Percentiles rank a stretch among this genome's conserved stretches.
phyloP scores from a whole-genome alignment of 2,888 invertebrate genomes.

The Ophion costatus region DNA sequence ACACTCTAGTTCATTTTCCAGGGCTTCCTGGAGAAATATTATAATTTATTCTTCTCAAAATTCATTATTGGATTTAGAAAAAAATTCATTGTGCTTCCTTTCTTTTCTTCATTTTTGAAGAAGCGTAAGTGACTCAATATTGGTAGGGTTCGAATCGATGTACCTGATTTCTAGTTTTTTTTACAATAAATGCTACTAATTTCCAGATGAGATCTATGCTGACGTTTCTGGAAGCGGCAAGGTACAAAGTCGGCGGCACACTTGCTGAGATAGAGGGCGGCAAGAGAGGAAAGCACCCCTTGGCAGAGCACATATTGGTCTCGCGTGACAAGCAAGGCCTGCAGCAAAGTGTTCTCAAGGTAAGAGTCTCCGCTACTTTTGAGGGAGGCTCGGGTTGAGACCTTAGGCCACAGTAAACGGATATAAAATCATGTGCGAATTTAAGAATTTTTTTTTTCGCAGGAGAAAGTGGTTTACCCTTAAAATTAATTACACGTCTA shows the following conservation, averaged over 20 bases:
- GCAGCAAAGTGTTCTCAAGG: slow-evolving; percentile 93
- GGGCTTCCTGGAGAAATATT: background rate
- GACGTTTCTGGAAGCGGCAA: slow-evolving; percentile 95
- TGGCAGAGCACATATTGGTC: slow-evolving; percentile 94
- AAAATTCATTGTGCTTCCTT: too few species aligned
- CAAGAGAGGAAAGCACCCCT: slow-evolving; percentile 91
- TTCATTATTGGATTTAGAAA: background rate
- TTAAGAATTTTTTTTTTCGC: too few species aligned
- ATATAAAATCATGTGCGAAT: too few species aligned
- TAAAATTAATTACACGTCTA: too few species aligned
- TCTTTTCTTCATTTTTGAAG: too few species aligned
- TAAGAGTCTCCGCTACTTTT: slow-evolving; percentile 73
- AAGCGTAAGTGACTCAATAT: too few species aligned
- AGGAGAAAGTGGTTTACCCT: too few species aligned
- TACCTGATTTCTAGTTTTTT: background rate
- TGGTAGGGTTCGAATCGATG: background rate
- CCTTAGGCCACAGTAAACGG: too few species aligned
- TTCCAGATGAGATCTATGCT: slow-evolving; percentile 95
- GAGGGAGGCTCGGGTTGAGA: too few species aligned
- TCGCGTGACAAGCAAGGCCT: slow-evolving; percentile 95
- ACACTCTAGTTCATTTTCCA: background rate
- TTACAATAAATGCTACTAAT: background rate
- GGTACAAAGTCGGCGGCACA: slow-evolving; percentile 93
- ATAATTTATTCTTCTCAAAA: background rate
- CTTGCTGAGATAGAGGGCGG: slow-evolving; percentile 92